phyloP scores from a whole-genome alignment of 2,113 vertebrate species.

The Coptodon rendalli region DNA sequence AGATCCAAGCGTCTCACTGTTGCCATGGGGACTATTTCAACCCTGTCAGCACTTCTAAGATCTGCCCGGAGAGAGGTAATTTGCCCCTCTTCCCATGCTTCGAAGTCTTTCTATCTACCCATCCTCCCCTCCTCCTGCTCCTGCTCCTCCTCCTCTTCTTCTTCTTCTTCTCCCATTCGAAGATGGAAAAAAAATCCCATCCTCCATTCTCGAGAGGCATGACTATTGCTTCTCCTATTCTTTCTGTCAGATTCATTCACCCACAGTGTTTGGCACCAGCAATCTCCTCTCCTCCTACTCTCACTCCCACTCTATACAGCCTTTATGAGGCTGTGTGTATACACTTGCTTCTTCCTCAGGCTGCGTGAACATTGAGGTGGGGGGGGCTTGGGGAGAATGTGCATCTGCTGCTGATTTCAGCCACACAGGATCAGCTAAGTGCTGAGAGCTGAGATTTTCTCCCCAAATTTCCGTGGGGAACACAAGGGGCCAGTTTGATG shows the following conservation, averaged over 20 bases:
- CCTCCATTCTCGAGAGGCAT: slow-evolving; percentile 37
- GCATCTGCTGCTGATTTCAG: slow-evolving; percentile 37
- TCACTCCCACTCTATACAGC: slow-evolving; percentile 40
- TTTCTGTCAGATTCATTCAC: slow-evolving; percentile 58
- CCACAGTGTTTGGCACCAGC: slow-evolving; percentile 53
- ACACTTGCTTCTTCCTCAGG: slow-evolving; percentile 12
- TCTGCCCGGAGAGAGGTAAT: slow-evolving; percentile 25
- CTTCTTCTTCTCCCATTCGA: background rate
- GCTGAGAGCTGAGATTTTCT: slow-evolving; percentile 26
- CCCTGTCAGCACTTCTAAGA: slow-evolving; percentile 55
- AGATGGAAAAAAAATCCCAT: slow-evolving; percentile 1
- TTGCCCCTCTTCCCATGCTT: slow-evolving; percentile 15
- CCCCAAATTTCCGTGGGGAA: background rate
- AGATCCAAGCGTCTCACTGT: slow-evolving; percentile 29
- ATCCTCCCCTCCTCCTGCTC: background rate
- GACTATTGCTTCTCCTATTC: slow-evolving; percentile 40
- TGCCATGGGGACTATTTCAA: slow-evolving; percentile 36
- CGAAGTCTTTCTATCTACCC: background rate
- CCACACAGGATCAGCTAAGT: slow-evolving; percentile 14
- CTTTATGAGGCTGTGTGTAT: slow-evolving; percentile 20
- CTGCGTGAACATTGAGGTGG: background rate
- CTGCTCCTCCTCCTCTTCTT: background rate
- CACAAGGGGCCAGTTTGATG: slow-evolving; percentile 17
- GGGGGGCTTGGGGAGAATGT: background rate
- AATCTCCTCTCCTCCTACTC: slow-evolving; percentile 49